A percentile compares a stretch with the other conserved stretches of the same genome.
Evolutionary conservation across 2,888 invertebrate species (phyloP).

Genomic region (Thysanoteuthis rhombus): DNA sequence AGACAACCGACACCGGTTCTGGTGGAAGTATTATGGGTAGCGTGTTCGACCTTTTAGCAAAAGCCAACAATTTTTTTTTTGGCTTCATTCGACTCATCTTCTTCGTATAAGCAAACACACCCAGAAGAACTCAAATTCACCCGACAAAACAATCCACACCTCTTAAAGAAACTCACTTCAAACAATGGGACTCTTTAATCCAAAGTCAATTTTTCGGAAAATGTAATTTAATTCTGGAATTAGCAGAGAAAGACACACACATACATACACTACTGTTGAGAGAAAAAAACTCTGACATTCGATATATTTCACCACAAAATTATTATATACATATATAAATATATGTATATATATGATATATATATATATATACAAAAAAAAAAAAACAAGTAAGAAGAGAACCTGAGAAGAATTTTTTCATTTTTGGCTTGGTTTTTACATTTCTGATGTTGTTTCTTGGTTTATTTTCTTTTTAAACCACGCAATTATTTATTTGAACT

Average conservation of each 20-base stretch:
- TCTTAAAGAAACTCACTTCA: background rate
- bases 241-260: background rate
- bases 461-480: background rate
- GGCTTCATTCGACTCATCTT: background rate
- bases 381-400: background rate
- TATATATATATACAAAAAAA: too few relatives aligned
- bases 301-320: background rate
- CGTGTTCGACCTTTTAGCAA: conserved; percentile 12
- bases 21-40: background rate
- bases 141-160: background rate
- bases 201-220: background rate
- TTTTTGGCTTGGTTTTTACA: background rate
- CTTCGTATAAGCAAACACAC: background rate
- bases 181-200: background rate
- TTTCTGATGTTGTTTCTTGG: too few relatives aligned
- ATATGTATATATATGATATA: too few relatives aligned
- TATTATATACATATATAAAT: background rate
- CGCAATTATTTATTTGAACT: background rate
- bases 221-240: conserved; percentile 12
- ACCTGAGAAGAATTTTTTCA: background rate
- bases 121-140: background rate
- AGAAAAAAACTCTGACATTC: background rate
- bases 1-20: background rate
- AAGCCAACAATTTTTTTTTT: background rate
- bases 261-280: too few relatives aligned